Percentiles rank a stretch among this genome's conserved stretches.
phyloP scores from a whole-genome alignment of 2,888 invertebrate species.

The Stenolophus ochropezus region DNA sequence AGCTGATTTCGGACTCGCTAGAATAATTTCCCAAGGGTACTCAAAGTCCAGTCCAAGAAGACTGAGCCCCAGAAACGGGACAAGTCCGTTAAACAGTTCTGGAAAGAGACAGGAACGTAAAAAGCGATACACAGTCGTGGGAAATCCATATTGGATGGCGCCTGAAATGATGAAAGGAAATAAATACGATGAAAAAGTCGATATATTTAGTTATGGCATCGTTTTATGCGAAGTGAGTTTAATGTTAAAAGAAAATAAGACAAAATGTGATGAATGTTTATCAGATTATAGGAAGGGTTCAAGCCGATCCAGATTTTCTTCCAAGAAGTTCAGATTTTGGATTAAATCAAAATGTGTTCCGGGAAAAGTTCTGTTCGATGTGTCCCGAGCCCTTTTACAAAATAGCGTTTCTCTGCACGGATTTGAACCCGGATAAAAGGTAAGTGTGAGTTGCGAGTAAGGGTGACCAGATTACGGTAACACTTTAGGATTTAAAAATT shows the following conservation, averaged over 20 bases:
- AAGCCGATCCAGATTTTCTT: slow-evolving; percentile 95
- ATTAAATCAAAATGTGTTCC: slow-evolving; percentile 89
- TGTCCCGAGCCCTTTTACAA: slow-evolving; percentile 93
- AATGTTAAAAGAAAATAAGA: slow-evolving; percentile 21
- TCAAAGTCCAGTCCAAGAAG: slow-evolving; percentile 66
- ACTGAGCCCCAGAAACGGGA: slow-evolving; percentile 67
- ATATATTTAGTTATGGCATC: slow-evolving; percentile 96
- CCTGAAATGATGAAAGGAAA: slow-evolving; percentile 99
- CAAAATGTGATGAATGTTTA: not conserved
- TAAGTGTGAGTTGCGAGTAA: no score
- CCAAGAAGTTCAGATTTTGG: slow-evolving; percentile 95
- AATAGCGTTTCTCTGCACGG: slow-evolving; percentile 92
- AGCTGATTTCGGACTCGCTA: slow-evolving; percentile 95
- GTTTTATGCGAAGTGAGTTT: slow-evolving; percentile 90
- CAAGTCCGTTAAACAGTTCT: slow-evolving; percentile 69
- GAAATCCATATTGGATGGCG: slow-evolving; percentile 99
- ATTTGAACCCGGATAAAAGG: slow-evolving; percentile 92
- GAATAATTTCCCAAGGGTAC: slow-evolving; percentile 80
- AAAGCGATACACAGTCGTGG: slow-evolving; percentile 95
- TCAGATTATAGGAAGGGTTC: slow-evolving; percentile 94
- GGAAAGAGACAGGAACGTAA: slow-evolving; percentile 79
- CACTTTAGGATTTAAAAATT: no score
- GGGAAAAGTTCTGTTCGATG: slow-evolving; percentile 87
- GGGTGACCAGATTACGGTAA: no score
- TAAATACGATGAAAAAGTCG: slow-evolving; percentile 96